A percentile compares a stretch with the other conserved stretches of the same genome.
Conservation (phyloP, 2,888 invertebrate genomes). For the Epistrophe grossulariae region DNA sequence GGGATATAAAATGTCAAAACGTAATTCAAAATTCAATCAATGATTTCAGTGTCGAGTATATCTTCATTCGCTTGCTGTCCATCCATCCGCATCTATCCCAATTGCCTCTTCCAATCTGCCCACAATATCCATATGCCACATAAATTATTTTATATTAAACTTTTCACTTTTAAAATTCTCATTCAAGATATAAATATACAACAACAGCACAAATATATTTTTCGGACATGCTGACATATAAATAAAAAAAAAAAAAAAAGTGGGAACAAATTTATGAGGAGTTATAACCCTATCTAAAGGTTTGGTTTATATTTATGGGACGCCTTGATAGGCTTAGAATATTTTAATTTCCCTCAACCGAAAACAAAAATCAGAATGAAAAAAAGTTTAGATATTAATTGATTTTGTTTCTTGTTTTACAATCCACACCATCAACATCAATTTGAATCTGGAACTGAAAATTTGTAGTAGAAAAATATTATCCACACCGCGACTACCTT, state of each 20-base stretch:
- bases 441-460: constrained; percentile 12
- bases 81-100: not conserved
- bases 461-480: not conserved
- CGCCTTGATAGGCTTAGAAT: constrained; percentile 67
- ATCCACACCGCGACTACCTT: not conserved
- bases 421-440: constrained; percentile 43
- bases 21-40: constrained; percentile 66
- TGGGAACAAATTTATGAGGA: constrained; percentile 72
- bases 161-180: constrained; percentile 40
- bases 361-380: constrained; percentile 36
- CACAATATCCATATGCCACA: constrained; percentile 45
- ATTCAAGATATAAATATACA: not conserved
- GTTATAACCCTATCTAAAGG: constrained; percentile 70
- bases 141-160: constrained; percentile 65
- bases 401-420: constrained; percentile 47
- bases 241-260: constrained; percentile 48
- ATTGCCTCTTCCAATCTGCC: constrained; percentile 6
- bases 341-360: constrained; percentile 39
- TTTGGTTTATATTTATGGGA: constrained; percentile 63
- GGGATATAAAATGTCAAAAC: constrained; percentile 64
- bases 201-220: constrained; percentile 13
- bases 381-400: constrained; percentile 59
- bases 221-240: constrained; percentile 69
- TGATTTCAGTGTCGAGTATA: constrained; percentile 24
- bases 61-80: not conserved